Conservation (phyloP, 1,140 invertebrate species). For the Phocides pigmalion region DNA sequence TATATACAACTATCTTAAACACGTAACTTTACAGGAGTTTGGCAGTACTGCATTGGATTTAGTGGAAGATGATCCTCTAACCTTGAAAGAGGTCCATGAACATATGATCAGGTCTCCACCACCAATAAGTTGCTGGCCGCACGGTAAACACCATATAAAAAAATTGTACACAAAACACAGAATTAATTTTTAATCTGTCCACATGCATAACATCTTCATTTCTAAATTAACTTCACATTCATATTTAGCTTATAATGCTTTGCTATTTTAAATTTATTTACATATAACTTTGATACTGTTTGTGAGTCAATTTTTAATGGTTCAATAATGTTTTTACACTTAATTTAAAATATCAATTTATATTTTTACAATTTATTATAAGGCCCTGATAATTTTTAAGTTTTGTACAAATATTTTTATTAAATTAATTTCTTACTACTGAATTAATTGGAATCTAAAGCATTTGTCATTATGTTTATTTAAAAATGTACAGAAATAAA, state of each 20-base stretch:
- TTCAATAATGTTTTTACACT: too few species aligned
- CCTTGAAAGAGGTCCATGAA: constrained; percentile 91
- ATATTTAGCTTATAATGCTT: neutral
- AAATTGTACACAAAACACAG: neutral
- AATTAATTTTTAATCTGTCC: neutral
- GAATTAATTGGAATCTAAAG: too few species aligned
- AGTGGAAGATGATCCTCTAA: constrained; percentile 87
- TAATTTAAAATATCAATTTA: too few species aligned
- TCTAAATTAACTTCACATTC: constrained; percentile 5
- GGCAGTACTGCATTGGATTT: constrained; percentile 85
- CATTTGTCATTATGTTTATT: too few species aligned
- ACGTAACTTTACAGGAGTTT: constrained; percentile 87
- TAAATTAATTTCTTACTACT: too few species aligned
- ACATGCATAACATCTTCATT: constrained; percentile 12
- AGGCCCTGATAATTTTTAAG: too few species aligned
- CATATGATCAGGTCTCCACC: constrained; percentile 93
- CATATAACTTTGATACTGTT: too few species aligned
- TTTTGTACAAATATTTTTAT: too few species aligned
- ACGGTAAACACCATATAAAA: constrained; percentile 64
- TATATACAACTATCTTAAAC: too few species aligned
- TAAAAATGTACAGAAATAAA: too few species aligned
- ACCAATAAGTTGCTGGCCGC: constrained; percentile 88
- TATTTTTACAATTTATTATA: too few species aligned
- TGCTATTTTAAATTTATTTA: neutral
- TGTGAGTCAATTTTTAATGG: too few species aligned